A percentile compares a stretch with the other conserved stretches of the same genome.
phyloP scores from a whole-genome alignment of 1,140 invertebrate genomes.

The Brachionus rotundiformis region DNA sequence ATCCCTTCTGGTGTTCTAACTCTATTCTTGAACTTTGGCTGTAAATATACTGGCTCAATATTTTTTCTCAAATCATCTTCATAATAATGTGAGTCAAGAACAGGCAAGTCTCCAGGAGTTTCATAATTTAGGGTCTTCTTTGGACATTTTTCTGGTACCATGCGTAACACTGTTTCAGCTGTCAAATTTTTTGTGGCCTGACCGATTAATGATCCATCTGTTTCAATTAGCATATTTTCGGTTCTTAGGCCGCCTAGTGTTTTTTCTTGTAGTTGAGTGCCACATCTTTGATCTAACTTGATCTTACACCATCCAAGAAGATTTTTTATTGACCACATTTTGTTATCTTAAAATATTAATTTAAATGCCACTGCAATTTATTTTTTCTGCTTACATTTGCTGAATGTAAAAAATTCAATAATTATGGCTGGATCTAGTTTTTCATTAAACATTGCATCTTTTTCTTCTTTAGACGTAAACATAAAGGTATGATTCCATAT shows the following conservation, averaged over 20 bases:
- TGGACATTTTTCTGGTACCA: conserved; percentile 27
- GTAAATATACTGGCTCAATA: conserved; percentile 49
- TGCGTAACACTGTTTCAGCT: conserved; percentile 22
- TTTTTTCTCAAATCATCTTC: conserved; percentile 20
- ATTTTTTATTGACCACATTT: conserved; percentile 9
- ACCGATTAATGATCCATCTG: conserved; percentile 4
- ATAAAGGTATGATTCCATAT: conserved; percentile 38
- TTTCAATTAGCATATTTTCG: conserved; percentile 39
- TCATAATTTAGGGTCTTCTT: background rate
- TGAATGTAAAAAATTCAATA: conserved; percentile 45
- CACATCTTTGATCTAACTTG: conserved; percentile 21
- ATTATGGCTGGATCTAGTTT: background rate
- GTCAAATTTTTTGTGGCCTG: conserved; percentile 24
- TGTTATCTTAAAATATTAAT: background rate
- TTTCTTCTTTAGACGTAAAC: conserved; percentile 45
- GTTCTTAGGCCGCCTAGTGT: conserved; percentile 3
- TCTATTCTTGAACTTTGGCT: background rate
- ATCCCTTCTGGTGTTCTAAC: background rate
- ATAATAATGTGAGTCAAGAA: conserved; percentile 28
- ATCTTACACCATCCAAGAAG: conserved; percentile 43
- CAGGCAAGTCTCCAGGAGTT: background rate
- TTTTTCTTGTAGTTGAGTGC: background rate
- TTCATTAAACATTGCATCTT: conserved; percentile 38
- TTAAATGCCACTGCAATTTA: too few species aligned
- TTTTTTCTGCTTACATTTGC: conserved; percentile 8